phyloP scores from a whole-genome alignment of 2,113 vertebrate species.

The Acrocephalus kingi region DNA sequence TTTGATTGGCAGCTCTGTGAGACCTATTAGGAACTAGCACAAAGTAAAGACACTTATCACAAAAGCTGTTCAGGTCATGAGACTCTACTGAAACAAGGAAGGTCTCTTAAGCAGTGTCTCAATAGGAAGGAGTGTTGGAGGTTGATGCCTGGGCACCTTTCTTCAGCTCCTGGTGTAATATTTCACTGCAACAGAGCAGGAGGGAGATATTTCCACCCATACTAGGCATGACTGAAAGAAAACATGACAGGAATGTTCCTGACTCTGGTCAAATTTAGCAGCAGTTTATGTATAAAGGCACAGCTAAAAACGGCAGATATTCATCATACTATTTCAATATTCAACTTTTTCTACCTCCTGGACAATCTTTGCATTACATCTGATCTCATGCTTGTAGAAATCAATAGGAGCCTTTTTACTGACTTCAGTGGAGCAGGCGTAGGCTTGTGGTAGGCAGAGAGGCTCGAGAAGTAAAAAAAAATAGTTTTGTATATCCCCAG shows the following conservation, averaged over 20 bases:
- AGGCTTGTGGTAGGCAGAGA: background rate
- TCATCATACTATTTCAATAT: background rate
- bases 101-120: background rate
- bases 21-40: background rate
- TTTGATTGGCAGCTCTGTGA: background rate
- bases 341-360: background rate
- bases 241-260: background rate
- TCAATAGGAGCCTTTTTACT: conserved; percentile 11
- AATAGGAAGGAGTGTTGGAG: background rate
- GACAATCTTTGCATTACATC: background rate
- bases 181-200: background rate
- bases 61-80: background rate
- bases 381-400: conserved; percentile 13
- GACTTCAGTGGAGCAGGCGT: background rate
- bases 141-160: background rate
- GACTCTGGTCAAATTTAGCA: background rate
- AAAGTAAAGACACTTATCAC: background rate
- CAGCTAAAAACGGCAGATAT: background rate
- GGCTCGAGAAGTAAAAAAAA: background rate
- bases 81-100: background rate
- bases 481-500: background rate
- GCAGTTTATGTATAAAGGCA: background rate
- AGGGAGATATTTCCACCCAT: background rate
- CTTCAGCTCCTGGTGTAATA: background rate
- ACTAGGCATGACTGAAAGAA: background rate